Evolutionary conservation across 2,888 invertebrate species (phyloP).

Genomic region (Malthinus seriepunctatus): DNA sequence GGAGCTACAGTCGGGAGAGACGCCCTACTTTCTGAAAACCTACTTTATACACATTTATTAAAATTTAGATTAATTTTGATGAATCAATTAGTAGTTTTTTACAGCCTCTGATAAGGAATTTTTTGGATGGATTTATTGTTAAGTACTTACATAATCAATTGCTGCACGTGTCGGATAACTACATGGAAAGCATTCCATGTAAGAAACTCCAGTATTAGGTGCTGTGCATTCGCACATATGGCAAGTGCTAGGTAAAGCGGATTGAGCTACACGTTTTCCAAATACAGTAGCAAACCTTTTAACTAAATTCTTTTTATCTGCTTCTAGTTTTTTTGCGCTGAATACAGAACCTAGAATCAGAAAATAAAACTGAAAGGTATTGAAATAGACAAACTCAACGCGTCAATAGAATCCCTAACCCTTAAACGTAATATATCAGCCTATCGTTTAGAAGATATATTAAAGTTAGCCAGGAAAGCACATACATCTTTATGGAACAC

Average conservation of each 20-base stretch:
- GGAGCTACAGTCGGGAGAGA: too few species aligned
- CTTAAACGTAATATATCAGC: constrained; percentile 33
- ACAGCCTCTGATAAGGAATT: too few species aligned
- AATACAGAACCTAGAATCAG: constrained; percentile 61
- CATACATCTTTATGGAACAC: constrained; percentile 27
- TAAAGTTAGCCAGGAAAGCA: constrained; percentile 35
- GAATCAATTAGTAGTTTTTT: too few species aligned
- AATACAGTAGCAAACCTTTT: constrained; percentile 70
- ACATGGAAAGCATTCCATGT: constrained; percentile 68
- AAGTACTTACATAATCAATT: constrained; percentile 56
- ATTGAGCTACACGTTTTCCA: constrained; percentile 65
- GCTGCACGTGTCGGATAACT: constrained; percentile 56
- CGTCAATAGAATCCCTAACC: constrained; percentile 20
- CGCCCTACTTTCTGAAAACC: too few species aligned
- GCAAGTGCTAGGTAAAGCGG: constrained; percentile 63
- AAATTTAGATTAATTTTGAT: too few species aligned
- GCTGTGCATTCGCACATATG: constrained; percentile 73
- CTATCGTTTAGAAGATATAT: constrained; percentile 32
- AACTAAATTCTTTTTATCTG: constrained; percentile 60
- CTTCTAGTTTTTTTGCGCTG: constrained; percentile 62
- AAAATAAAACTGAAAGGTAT: constrained; percentile 12
- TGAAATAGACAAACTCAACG: constrained; percentile 12
- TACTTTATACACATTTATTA: too few species aligned
- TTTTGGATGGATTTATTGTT: too few species aligned
- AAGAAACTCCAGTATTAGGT: constrained; percentile 66